Evolutionary conservation across 37 sponge, comb jelly and placozoan species (phyloP).

Genomic region (Haliclona indistincta): DNA sequence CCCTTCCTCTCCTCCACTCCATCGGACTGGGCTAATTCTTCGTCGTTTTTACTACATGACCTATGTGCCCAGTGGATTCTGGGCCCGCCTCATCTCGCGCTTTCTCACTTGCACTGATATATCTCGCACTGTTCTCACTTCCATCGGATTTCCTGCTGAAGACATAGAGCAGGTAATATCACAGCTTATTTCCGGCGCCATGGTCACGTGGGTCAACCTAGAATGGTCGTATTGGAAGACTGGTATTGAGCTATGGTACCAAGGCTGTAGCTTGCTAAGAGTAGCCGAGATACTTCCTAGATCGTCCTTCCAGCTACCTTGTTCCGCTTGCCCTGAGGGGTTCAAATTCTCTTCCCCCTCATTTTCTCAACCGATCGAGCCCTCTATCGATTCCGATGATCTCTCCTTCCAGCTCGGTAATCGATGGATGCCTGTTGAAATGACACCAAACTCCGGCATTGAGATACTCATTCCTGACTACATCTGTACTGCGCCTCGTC

Average conservation of each 20-base stretch:
- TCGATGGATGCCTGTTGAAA: slow-evolving; percentile 60
- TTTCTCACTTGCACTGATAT: slow-evolving; percentile 60
- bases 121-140: slow-evolving; percentile 31
- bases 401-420: slow-evolving; percentile 75
- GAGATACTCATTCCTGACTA: slow-evolving; percentile 75
- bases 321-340: slow-evolving; percentile 18
- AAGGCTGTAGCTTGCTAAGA: slow-evolving; percentile 66
- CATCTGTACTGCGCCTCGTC: slow-evolving; percentile 36
- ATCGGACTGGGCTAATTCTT: slow-evolving; percentile 67
- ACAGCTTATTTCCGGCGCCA: slow-evolving; percentile 17
- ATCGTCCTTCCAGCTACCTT: slow-evolving; percentile 34
- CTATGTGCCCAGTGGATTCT: slow-evolving; percentile 92
- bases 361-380: slow-evolving; percentile 52
- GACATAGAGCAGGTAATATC: slow-evolving; percentile 35
- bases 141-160: slow-evolving; percentile 32
- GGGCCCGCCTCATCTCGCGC: slow-evolving; percentile 88
- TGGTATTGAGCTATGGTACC: slow-evolving; percentile 87
- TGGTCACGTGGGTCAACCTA: slow-evolving; percentile 13
- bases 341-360: slow-evolving; percentile 15
- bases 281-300: slow-evolving; percentile 69
- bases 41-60: slow-evolving; percentile 89
- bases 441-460: slow-evolving; percentile 59
- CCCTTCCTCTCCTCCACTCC: slow-evolving; percentile 11
- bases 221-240: slow-evolving; percentile 94
- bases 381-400: slow-evolving; percentile 31